Percentiles rank a stretch among this genome's conserved stretches.
Evolutionary conservation across 2,113 vertebrate genomes (phyloP).

Genomic region (Hippolais icterina): DNA sequence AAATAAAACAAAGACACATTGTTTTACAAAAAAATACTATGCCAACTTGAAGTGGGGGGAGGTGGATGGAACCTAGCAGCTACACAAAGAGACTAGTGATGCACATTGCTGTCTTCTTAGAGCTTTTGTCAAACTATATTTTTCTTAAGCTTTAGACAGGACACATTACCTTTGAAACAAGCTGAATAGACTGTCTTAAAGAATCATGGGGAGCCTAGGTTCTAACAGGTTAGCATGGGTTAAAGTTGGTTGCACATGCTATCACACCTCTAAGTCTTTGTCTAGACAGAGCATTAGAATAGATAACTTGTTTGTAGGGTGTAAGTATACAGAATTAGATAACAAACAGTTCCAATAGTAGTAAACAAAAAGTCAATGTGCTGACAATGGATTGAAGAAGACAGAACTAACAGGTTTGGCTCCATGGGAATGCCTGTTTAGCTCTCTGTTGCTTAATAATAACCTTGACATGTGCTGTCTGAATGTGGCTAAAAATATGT

Average conservation of each 20-base stretch:
- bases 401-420: background rate
- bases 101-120: background rate
- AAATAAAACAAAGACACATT: conserved; percentile 52
- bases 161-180: background rate
- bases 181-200: background rate
- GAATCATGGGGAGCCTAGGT: background rate
- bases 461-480: background rate
- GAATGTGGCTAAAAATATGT: background rate
- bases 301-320: conserved; percentile 19
- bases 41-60: background rate
- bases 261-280: conserved; percentile 42
- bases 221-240: conserved; percentile 1
- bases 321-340: conserved; percentile 27
- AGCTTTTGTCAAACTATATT: conserved; percentile 34
- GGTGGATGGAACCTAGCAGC: background rate
- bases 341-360: background rate
- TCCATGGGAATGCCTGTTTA: background rate
- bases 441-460: background rate
- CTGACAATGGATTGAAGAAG: conserved; percentile 7
- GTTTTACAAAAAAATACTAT: conserved; percentile 47
- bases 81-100: background rate
- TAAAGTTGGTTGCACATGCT: background rate
- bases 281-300: conserved; percentile 40
- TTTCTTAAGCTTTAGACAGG: conserved; percentile 38
- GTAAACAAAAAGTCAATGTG: conserved; percentile 14